Conservation (phyloP, 2,113 vertebrate genomes). For the Engraulis encrasicolus region DNA sequence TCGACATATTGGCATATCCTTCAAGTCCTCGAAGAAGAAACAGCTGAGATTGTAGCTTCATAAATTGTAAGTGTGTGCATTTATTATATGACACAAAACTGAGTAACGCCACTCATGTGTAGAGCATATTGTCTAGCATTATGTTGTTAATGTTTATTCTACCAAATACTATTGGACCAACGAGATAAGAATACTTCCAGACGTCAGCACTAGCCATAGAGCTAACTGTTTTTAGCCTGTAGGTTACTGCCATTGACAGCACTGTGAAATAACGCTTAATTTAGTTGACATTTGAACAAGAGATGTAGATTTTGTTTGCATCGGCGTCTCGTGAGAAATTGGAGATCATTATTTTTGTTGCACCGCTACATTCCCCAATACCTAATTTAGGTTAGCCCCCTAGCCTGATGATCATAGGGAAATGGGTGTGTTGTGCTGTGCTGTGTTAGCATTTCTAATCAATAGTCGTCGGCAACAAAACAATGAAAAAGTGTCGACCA, state of each 20-base stretch:
- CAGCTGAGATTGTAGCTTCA: neutral
- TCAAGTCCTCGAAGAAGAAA: neutral
- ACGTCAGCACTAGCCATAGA: neutral
- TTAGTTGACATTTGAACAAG: too few species aligned
- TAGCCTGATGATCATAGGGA: neutral
- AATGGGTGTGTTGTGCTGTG: neutral
- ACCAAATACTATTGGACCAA: neutral
- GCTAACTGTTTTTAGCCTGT: constrained; percentile 11
- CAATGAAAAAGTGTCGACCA: neutral
- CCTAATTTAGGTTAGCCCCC: too few species aligned
- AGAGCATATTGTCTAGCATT: neutral
- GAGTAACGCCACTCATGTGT: neutral
- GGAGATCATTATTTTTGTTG: too few species aligned
- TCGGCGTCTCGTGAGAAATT: too few species aligned
- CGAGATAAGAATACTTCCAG: neutral
- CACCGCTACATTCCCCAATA: too few species aligned
- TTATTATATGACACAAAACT: neutral
- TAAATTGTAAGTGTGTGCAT: neutral
- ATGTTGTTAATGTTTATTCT: neutral
- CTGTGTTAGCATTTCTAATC: neutral
- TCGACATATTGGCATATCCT: neutral
- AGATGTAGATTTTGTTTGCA: too few species aligned
- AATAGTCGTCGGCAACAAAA: neutral
- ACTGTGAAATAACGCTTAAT: too few species aligned
- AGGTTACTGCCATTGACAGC: neutral